These are phyloP conservation scores for Brachionus sp. DNA, from an alignment of 1,140 invertebrate species.

Conservation along the genomic window DNA sequence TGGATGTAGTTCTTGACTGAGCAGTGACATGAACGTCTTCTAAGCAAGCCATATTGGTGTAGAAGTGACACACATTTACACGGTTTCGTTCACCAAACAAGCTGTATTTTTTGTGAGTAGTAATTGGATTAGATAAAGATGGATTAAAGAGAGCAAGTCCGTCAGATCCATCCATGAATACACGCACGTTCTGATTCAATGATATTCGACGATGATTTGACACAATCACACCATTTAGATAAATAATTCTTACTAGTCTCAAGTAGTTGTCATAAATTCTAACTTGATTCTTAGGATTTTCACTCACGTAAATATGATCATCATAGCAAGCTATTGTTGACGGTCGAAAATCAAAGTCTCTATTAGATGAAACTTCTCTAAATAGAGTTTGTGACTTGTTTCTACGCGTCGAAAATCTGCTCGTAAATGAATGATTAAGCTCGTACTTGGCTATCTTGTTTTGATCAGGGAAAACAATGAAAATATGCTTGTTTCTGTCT, in stretches of 20 bases:
- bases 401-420: not conserved
- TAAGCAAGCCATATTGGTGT: constrained; percentile 6
- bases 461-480: constrained; percentile 37
- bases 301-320: constrained; percentile 16
- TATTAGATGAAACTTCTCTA: constrained; percentile 10
- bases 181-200: not conserved
- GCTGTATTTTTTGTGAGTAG: not conserved
- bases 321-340: constrained; percentile 33
- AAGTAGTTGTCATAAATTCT: constrained; percentile 28
- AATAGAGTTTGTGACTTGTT: not conserved
- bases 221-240: constrained; percentile 13
- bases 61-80: constrained; percentile 37
- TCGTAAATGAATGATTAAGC: not conserved
- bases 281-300: constrained; percentile 28
- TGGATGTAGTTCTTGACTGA: not conserved
- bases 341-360: constrained; percentile 16
- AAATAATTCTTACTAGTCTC: constrained; percentile 17
- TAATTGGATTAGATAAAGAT: not conserved
- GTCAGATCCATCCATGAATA: constrained; percentile 21
- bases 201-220: not conserved
- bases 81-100: not conserved
- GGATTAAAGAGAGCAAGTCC: constrained; percentile 30
- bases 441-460: constrained; percentile 36
- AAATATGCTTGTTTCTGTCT: constrained; percentile 25
- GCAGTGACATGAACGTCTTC: constrained; percentile 18